phyloP scores from a whole-genome alignment of 1,140 invertebrate species.

The Drosophila nasuta region DNA sequence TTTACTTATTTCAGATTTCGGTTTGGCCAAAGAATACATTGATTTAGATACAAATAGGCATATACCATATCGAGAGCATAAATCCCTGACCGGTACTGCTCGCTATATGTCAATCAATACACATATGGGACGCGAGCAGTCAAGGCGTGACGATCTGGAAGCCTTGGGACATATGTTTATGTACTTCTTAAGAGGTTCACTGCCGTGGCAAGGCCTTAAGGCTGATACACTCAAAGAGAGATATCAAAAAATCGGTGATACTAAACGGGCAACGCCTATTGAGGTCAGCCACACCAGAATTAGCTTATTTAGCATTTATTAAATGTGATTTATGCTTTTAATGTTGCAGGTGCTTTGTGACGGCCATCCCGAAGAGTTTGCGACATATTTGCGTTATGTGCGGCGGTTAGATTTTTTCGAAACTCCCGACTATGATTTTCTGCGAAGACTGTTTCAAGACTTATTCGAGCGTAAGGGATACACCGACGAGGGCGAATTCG shows the following conservation, averaged over 20 bases:
- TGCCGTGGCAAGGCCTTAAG: slow-evolving; percentile 99
- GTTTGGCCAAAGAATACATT: slow-evolving; percentile 99
- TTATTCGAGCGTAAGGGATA: slow-evolving; percentile 97
- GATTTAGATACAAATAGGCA: slow-evolving; percentile 99
- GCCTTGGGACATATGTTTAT: slow-evolving; percentile 99
- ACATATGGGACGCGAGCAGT: slow-evolving; percentile 99
- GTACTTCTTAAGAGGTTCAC: slow-evolving; percentile 99
- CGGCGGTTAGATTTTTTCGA: slow-evolving; percentile 99
- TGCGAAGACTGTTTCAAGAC: slow-evolving; percentile 97
- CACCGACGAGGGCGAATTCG: slow-evolving; percentile 97
- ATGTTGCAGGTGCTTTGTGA: slow-evolving; percentile 93
- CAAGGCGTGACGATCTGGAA: slow-evolving; percentile 99
- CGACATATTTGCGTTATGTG: slow-evolving; percentile 98
- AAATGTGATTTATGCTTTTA: not conserved
- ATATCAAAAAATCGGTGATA: slow-evolving; percentile 99
- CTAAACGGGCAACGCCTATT: slow-evolving; percentile 98
- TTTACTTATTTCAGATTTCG: slow-evolving; percentile 92
- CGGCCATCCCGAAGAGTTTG: slow-evolving; percentile 98
- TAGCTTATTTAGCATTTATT: no score
- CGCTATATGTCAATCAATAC: slow-evolving; percentile 99
- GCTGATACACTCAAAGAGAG: slow-evolving; percentile 99
- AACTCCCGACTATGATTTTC: slow-evolving; percentile 99
- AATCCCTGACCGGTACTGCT: slow-evolving; percentile 98
- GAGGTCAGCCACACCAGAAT: slow-evolving; percentile 86
- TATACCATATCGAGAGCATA: slow-evolving; percentile 99